Evolutionary conservation across 2,797 vertebrate genomes (phyloP).

Genomic region (Catharus ustulatus): DNA sequence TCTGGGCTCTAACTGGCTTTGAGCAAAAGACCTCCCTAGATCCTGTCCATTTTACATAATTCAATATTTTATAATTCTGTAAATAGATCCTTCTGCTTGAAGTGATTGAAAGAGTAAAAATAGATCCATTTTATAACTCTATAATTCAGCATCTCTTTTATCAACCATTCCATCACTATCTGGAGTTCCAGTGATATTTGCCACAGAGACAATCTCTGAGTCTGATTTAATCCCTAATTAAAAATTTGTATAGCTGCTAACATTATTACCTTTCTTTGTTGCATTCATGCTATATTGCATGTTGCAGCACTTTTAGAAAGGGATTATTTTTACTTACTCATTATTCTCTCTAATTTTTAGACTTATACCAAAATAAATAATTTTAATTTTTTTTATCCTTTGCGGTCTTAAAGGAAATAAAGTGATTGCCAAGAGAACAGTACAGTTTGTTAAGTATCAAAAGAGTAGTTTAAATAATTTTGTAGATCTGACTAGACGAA

Average conservation of each 20-base stretch:
- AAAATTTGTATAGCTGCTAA: background rate
- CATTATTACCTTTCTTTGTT: background rate
- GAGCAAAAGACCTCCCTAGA: background rate
- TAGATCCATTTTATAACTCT: background rate
- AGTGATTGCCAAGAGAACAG: background rate
- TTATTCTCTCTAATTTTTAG: background rate
- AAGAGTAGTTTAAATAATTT: background rate
- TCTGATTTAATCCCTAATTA: background rate
- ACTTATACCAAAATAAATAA: background rate
- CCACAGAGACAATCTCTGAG: background rate
- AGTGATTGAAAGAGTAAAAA: background rate
- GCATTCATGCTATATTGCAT: background rate
- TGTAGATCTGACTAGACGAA: background rate
- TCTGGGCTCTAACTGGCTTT: background rate
- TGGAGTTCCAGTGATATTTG: background rate
- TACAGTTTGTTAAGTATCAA: background rate
- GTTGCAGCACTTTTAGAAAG: rapidly evolving
- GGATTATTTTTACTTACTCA: background rate
- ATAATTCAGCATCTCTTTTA: background rate
- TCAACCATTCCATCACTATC: background rate
- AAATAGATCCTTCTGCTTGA: background rate
- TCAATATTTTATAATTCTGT: background rate
- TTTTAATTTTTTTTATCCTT: background rate
- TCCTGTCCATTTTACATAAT: background rate
- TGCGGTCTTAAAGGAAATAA: background rate